These are phyloP conservation scores for Branchipolynoe longqiensis DNA, from an alignment of 2,888 invertebrate species.

Conservation along the genomic window DNA sequence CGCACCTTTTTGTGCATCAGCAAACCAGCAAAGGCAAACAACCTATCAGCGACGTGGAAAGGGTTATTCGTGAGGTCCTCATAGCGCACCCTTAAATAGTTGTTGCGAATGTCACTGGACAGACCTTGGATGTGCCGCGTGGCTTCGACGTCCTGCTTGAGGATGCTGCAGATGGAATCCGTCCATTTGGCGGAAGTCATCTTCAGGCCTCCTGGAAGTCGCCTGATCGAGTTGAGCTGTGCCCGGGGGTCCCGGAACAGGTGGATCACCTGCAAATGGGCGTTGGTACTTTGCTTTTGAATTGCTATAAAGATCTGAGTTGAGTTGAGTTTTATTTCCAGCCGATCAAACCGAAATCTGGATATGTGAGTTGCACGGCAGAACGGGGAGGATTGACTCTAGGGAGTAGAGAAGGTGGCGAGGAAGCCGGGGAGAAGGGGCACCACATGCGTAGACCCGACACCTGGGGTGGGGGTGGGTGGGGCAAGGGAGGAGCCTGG, in stretches of 20 bases:
- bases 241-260: slow-evolving; percentile 4
- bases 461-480: no score
- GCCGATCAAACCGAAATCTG: no score
- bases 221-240: not conserved
- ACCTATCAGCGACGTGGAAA: not conserved
- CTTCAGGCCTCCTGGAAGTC: not conserved
- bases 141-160: not conserved
- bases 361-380: no score
- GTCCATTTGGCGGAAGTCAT: not conserved
- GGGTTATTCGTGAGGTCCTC: not conserved
- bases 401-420: no score
- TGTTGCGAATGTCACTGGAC: not conserved
- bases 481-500: no score
- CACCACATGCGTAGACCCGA: no score
- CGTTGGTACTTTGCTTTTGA: no score
- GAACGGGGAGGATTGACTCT: no score
- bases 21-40: not conserved
- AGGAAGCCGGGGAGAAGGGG: no score
- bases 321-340: no score
- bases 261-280: not conserved
- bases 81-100: not conserved
- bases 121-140: not conserved
- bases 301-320: no score
- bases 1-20: not conserved
- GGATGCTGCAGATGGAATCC: not conserved